phyloP scores from a whole-genome alignment of 2,888 invertebrate genomes.

The Mythimna albipuncta region DNA sequence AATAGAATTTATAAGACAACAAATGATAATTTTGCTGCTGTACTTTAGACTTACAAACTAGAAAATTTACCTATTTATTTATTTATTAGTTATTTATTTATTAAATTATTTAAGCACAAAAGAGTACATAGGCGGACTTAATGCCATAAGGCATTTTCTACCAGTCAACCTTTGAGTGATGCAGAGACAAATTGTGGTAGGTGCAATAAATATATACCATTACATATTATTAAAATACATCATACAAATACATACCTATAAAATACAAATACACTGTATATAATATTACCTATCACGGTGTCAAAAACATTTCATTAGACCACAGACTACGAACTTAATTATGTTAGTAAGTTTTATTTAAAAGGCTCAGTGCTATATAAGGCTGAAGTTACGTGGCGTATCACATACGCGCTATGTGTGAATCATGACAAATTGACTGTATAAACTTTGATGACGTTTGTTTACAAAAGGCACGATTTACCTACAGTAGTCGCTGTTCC shows the following conservation, averaged over 20 bases:
- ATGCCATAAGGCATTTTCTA: too few relatives aligned
- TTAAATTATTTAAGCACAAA: too few relatives aligned
- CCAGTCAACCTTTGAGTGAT: too few relatives aligned
- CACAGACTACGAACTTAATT: slow-evolving; percentile 23
- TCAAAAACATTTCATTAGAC: slow-evolving; percentile 35
- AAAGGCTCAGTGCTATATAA: slow-evolving; percentile 26
- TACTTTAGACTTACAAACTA: slow-evolving; percentile 28
- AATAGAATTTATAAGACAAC: background rate
- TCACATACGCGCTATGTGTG: slow-evolving; percentile 52
- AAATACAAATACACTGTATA: too few relatives aligned
- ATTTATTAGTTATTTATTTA: too few relatives aligned
- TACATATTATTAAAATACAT: too few relatives aligned
- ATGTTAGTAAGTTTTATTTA: slow-evolving; percentile 43
- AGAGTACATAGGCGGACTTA: too few relatives aligned
- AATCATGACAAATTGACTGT: slow-evolving; percentile 59
- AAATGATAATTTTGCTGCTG: slow-evolving; percentile 22
- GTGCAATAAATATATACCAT: too few relatives aligned
- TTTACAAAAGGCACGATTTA: slow-evolving; percentile 43
- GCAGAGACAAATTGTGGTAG: too few relatives aligned
- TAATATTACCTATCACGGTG: slow-evolving; percentile 8
- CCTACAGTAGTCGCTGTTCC: slow-evolving; percentile 16
- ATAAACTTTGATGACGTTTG: slow-evolving; percentile 53
- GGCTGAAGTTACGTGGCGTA: slow-evolving; percentile 29
- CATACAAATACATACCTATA: too few relatives aligned
- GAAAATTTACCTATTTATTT: slow-evolving; percentile 18